phyloP scores from a whole-genome alignment of 2,113 vertebrate species.

The Orycteropus afer region DNA sequence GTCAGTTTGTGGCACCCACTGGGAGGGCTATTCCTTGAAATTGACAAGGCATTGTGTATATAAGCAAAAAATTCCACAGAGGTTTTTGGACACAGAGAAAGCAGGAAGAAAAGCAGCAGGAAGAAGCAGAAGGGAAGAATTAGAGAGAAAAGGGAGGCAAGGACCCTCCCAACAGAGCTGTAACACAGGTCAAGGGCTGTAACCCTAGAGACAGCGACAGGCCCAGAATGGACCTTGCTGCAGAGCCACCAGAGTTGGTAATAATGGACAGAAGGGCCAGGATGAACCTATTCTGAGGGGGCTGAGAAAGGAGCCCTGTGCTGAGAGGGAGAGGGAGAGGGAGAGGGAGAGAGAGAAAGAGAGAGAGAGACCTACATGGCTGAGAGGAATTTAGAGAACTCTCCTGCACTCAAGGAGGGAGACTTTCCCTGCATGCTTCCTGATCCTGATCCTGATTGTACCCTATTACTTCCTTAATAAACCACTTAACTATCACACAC shows the following conservation, averaged over 20 bases:
- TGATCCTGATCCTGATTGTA: not conserved
- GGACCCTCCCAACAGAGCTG: not conserved
- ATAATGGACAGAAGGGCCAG: not conserved
- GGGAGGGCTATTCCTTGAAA: not conserved
- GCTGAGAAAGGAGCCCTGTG: not conserved
- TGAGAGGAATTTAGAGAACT: too few relatives aligned
- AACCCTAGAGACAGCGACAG: not conserved
- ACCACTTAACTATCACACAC: not conserved
- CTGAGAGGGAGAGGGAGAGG: too few relatives aligned
- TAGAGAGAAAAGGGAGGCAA: not conserved
- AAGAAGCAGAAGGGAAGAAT: not conserved
- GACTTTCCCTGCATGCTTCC: not conserved
- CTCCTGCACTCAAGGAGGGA: not conserved
- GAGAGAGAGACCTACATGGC: not conserved
- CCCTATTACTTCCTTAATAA: not conserved
- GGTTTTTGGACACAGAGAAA: not conserved
- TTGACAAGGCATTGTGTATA: not conserved
- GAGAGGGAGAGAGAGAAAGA: too few relatives aligned
- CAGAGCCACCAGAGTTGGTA: not conserved
- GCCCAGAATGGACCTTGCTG: not conserved
- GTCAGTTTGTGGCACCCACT: not conserved
- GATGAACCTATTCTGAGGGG: not conserved
- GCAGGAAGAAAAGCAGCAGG: not conserved
- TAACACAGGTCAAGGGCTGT: not conserved
- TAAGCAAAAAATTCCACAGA: not conserved